Evolutionary conservation across 2,888 invertebrate genomes (phyloP).

Genomic region (Barypeithes pellucidus): DNA sequence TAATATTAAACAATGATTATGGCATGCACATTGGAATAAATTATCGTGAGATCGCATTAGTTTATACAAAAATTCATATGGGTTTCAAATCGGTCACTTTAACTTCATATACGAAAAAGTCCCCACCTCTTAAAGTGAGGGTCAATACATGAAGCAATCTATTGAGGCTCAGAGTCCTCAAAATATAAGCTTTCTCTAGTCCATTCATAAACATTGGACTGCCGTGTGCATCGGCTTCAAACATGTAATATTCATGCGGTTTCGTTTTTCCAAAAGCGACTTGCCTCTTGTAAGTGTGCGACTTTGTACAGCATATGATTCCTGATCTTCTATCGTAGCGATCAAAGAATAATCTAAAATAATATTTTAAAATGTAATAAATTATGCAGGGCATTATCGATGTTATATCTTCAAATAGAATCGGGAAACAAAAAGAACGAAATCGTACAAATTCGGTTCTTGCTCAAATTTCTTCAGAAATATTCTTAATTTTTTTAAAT

Average conservation of each 20-base stretch:
- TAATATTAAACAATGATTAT: too few species aligned
- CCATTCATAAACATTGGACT: constrained; percentile 75
- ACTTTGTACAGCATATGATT: constrained; percentile 73
- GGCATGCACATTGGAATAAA: too few species aligned
- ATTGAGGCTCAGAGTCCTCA: constrained; percentile 69
- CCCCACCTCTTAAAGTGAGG: constrained; percentile 73
- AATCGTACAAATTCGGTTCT: too few species aligned
- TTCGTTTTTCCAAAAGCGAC: constrained; percentile 66
- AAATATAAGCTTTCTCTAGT: constrained; percentile 73
- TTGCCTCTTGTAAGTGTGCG: constrained; percentile 66
- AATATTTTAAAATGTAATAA: too few species aligned
- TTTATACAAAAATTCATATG: too few species aligned
- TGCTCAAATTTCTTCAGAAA: too few species aligned
- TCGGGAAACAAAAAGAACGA: too few species aligned
- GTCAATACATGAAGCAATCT: constrained; percentile 78
- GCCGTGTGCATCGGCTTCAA: constrained; percentile 78
- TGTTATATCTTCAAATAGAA: too few species aligned
- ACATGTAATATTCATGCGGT: constrained; percentile 78
- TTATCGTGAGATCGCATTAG: too few species aligned
- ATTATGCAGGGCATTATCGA: too few species aligned
- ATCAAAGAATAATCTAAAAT: constrained; percentile 73
- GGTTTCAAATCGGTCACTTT: constrained; percentile 62
- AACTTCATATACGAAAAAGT: constrained; percentile 69
- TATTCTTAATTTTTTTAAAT: too few species aligned
- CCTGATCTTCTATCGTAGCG: constrained; percentile 72